Evolutionary conservation across 1,140 invertebrate species (phyloP).

Genomic region (Drosophila elegans): DNA sequence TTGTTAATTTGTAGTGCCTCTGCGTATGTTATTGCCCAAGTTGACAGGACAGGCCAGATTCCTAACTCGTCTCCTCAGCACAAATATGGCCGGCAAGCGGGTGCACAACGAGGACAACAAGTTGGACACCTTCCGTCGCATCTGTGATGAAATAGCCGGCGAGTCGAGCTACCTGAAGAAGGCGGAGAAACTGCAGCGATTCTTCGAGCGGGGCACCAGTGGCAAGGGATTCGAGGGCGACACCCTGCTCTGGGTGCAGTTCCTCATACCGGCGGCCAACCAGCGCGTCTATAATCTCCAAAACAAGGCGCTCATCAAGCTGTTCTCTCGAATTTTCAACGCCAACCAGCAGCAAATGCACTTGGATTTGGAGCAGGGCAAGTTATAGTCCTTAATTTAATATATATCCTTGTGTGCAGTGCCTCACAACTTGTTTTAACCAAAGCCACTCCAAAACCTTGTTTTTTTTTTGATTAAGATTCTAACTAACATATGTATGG

Average conservation of each 20-base stretch:
- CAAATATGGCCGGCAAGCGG: constrained; percentile 36
- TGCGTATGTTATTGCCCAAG: background rate
- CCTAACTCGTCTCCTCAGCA: constrained; percentile 7
- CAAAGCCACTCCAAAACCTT: too few species aligned
- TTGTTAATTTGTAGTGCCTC: constrained; percentile 15
- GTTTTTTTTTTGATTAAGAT: too few species aligned
- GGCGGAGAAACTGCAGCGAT: constrained; percentile 90
- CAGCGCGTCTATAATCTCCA: constrained; percentile 96
- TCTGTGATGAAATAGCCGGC: constrained; percentile 92
- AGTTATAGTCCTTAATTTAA: background rate
- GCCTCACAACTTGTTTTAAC: too few species aligned
- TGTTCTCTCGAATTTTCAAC: constrained; percentile 93
- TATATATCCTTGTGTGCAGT: too few species aligned
- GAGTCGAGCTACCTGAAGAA: constrained; percentile 93
- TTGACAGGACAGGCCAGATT: background rate
- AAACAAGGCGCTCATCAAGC: constrained; percentile 95
- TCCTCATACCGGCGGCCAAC: constrained; percentile 92
- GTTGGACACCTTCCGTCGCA: constrained; percentile 91
- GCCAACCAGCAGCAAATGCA: constrained; percentile 92
- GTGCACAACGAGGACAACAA: constrained; percentile 87
- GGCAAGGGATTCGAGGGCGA: constrained; percentile 90
- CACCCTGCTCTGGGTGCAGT: constrained; percentile 92
- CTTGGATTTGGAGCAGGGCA: constrained; percentile 91
- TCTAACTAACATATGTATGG: too few species aligned
- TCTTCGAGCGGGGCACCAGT: constrained; percentile 81